These are phyloP conservation scores for Sciaenops ocellatus DNA, from an alignment of 2,797 vertebrate species.

Conservation along the genomic window DNA sequence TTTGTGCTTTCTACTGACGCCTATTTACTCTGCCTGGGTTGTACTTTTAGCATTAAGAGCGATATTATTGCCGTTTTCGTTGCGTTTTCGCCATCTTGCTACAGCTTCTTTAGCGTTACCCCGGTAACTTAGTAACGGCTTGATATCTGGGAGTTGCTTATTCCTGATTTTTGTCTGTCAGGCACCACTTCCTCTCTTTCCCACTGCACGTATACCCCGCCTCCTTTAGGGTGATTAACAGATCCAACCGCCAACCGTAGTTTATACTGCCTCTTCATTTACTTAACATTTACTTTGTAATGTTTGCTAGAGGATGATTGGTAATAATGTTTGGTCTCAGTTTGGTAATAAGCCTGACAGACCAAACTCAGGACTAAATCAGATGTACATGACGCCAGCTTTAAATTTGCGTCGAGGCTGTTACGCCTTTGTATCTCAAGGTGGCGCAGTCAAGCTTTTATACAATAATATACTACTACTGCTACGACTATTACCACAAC, in stretches of 20 bases:
- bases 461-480: not conserved
- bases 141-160: rapidly evolving
- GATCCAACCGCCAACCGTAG: not conserved
- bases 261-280: rapidly evolving
- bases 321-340: not conserved
- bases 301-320: rapidly evolving
- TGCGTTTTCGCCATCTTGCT: constrained; percentile 75
- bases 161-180: not conserved
- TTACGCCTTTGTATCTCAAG: constrained; percentile 48
- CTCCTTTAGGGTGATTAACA: not conserved
- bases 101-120: constrained; percentile 63
- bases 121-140: constrained; percentile 76
- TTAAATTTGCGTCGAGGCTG: not conserved
- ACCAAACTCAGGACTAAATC: rapidly evolving
- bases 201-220: rapidly evolving
- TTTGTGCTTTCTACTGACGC: too few relatives aligned
- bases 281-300: not conserved
- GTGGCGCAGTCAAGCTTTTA: constrained; percentile 56
- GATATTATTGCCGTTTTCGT: not conserved
- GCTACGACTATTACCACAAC: too few relatives aligned
- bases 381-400: rapidly evolving
- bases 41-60: not conserved
- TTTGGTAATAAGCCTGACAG: not conserved
- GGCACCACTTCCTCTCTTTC: not conserved
- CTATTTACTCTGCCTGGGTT: not conserved